Percentiles rank a stretch among this genome's conserved stretches.
These are phyloP conservation scores for Psophia crepitans DNA, from an alignment of 2,113 vertebrate genomes.

Conservation along the genomic window DNA sequence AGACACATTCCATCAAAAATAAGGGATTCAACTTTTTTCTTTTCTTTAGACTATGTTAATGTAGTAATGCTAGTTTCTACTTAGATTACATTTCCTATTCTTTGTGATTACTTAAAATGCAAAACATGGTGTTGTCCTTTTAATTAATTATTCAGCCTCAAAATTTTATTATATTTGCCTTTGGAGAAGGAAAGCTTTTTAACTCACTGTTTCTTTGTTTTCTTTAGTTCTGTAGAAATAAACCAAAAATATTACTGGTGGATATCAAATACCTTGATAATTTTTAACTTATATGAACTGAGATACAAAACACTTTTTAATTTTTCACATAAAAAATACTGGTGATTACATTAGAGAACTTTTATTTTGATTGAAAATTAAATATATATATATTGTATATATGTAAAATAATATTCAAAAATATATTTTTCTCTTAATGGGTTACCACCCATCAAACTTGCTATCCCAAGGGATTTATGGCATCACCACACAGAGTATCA, in stretches of 20 bases:
- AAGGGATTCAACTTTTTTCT: background rate
- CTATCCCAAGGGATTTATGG: conserved; percentile 43
- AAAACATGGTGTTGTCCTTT: background rate
- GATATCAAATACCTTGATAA: conserved; percentile 30
- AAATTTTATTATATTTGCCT: background rate
- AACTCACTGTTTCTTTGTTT: conserved; percentile 10
- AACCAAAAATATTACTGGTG: background rate
- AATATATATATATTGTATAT: conserved; percentile 50
- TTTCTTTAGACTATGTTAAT: background rate
- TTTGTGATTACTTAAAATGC: background rate
- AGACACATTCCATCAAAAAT: background rate
- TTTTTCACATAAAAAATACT: conserved; percentile 1
- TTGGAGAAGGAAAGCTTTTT: conserved; percentile 29
- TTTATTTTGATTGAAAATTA: conserved; percentile 52
- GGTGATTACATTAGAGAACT: background rate
- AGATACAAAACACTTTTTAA: conserved; percentile 18
- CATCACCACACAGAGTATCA: conserved; percentile 19
- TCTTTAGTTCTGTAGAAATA: conserved; percentile 22
- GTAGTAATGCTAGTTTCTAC: background rate
- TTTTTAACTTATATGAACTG: conserved; percentile 30
- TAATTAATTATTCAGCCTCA: background rate
- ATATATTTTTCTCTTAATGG: conserved; percentile 58
- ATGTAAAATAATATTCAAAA: conserved; percentile 57
- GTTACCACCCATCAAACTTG: conserved; percentile 36
- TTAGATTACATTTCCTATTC: background rate